Evolutionary conservation across 2,888 invertebrate species (phyloP).

Genomic region (Julus scanicus): DNA sequence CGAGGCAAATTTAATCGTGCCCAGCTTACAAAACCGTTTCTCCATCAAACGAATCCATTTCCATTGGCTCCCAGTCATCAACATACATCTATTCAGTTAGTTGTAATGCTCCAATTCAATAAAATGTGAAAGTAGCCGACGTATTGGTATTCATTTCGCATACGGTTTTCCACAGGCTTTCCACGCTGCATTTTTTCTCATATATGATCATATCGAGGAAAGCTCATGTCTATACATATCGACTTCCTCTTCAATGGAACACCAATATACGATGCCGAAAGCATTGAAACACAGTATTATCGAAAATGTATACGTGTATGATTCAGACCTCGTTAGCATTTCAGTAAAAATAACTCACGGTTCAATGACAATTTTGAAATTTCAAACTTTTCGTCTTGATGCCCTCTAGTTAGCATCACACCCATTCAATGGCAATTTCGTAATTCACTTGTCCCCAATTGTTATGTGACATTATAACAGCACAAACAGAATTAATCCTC

Average conservation of each 20-base stretch:
- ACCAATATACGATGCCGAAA: not conserved
- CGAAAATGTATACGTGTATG: not conserved
- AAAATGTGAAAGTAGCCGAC: constrained; percentile 27
- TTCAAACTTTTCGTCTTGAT: not conserved
- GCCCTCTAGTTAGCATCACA: not conserved
- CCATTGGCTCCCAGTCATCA: constrained; percentile 26
- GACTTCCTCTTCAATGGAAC: not conserved
- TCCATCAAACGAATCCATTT: constrained; percentile 11
- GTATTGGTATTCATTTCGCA: constrained; percentile 29
- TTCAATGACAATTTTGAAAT: not conserved
- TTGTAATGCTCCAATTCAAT: constrained; percentile 29
- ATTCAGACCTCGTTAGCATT: constrained; percentile 28
- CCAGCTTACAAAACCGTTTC: constrained; percentile 27
- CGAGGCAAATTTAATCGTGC: constrained; percentile 13
- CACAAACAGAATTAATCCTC: too few species aligned
- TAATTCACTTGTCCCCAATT: too few species aligned
- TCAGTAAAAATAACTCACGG: constrained; percentile 12
- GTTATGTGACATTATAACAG: too few species aligned
- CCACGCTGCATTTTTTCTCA: not conserved
- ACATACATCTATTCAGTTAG: constrained; percentile 22
- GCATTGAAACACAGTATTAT: not conserved
- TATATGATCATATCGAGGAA: not conserved
- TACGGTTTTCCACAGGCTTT: constrained; percentile 20
- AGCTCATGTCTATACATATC: not conserved
- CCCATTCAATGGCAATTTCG: not conserved